Conservation (phyloP, 2,888 invertebrate species). For the Drosophila falleni region DNA sequence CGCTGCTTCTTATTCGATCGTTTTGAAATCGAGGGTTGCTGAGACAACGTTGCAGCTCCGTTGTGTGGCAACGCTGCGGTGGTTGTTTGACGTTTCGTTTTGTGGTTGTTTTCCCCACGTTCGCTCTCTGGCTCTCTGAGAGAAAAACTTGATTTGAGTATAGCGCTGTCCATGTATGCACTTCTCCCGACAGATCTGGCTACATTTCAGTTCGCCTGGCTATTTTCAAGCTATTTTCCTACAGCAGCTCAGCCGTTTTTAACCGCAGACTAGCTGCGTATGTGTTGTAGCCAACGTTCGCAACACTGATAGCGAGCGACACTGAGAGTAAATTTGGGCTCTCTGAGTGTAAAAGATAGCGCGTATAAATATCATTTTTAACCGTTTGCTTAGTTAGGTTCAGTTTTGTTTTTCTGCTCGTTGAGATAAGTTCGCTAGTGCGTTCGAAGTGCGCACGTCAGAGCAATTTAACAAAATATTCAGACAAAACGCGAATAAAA, state of each 20-base stretch:
- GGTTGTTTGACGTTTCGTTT: conserved; percentile 73
- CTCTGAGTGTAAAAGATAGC: conserved; percentile 29
- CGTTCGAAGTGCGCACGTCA: conserved; percentile 30
- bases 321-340: conserved; percentile 17
- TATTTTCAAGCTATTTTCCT: conserved; percentile 7
- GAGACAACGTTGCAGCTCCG: conserved; percentile 23
- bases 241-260: neutral
- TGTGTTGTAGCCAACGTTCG: neutral
- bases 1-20: conserved; percentile 47
- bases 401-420: conserved; percentile 59
- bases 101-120: conserved; percentile 47
- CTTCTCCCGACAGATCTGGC: conserved; percentile 5
- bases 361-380: conserved; percentile 56
- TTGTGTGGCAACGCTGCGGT: conserved; percentile 63
- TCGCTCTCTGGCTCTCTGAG: conserved; percentile 20
- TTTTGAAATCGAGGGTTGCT: conserved; percentile 64
- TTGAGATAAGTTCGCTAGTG: conserved; percentile 42
- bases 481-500: conserved; percentile 31
- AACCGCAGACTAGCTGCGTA: neutral
- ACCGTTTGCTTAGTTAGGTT: conserved; percentile 31
- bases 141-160: conserved; percentile 22
- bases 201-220: neutral
- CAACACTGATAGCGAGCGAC: conserved; percentile 23
- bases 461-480: conserved; percentile 27
- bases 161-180: conserved; percentile 13